These are phyloP conservation scores for Drosophila sp. DNA, from an alignment of 1,140 invertebrate species.

Conservation along the genomic window DNA sequence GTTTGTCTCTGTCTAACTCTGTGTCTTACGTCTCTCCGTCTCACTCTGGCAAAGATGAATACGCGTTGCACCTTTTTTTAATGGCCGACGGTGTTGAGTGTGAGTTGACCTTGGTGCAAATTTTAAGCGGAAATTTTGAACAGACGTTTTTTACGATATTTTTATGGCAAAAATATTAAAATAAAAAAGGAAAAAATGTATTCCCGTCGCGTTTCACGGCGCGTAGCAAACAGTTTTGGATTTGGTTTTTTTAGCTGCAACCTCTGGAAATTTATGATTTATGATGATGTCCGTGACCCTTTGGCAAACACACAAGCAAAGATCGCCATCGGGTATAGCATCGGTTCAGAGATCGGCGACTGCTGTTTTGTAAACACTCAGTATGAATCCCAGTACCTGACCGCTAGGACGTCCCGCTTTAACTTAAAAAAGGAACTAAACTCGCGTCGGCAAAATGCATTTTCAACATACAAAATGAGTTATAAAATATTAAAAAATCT, in stretches of 20 bases:
- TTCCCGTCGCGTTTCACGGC: constrained; percentile 53
- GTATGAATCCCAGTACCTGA: constrained; percentile 72
- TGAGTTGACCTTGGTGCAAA: constrained; percentile 69
- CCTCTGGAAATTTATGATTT: constrained; percentile 81
- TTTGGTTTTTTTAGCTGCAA: constrained; percentile 76
- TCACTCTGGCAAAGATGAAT: constrained; percentile 24
- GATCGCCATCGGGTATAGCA: constrained; percentile 38
- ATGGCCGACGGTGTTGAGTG: constrained; percentile 53
- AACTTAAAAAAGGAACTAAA: constrained; percentile 49
- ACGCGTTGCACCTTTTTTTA: constrained; percentile 60
- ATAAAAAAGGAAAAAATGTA: constrained; percentile 7
- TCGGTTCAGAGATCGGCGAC: constrained; percentile 53
- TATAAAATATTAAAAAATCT: constrained; percentile 56
- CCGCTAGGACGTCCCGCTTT: constrained; percentile 70
- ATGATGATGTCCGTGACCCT: constrained; percentile 75
- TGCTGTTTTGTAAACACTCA: constrained; percentile 84
- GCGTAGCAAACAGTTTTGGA: constrained; percentile 72
- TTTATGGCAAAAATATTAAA: constrained; percentile 42
- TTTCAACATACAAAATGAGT: constrained; percentile 47
- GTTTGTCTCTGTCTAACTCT: not conserved
- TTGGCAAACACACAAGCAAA: constrained; percentile 60
- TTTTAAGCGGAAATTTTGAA: constrained; percentile 69
- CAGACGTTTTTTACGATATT: constrained; percentile 70
- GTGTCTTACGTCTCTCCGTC: not conserved
- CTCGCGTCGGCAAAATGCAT: constrained; percentile 24